Base-by-base conservation (phyloP, 2,113 vertebrate genomes). In the Chlamydotis undulata region DNA sequence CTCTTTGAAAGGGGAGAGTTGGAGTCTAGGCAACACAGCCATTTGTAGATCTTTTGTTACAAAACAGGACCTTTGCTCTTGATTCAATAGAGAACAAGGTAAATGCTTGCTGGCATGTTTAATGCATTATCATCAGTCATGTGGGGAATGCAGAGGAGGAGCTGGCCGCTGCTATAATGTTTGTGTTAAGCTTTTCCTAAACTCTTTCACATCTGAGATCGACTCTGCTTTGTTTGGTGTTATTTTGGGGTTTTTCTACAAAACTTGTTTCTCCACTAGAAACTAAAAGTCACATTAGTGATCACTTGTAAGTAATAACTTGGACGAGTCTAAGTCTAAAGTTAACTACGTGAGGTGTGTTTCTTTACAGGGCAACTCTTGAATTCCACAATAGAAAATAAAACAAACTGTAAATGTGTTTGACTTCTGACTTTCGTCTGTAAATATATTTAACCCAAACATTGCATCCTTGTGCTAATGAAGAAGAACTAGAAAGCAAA, bases 21-120 rank as follows among this genome's bases (percentile, higher is more conserved):
- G n/a, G 57, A 83, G 63, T 49, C 14, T 59, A 71, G 70, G 60
- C 56, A 75, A 60, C 49, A 35, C 43, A 71, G 21, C 14, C 52
- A 22, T n/a, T 76, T 35, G 33, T 63, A 78, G 39, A 26, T 63
- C 15, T 60, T 92, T 47, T 57, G 10, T 78, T 56, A 68, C 24
- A 55, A 90, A 89, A 56, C 33, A 47, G 12, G 29, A 79, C 73
- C 47, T 93, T 93, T 96, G 53, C 67, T 93, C 59, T 90, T 82
- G 35, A 57, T 85, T 83, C 71, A 74, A 9, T 4, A 86, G 59
- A 85, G 63, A 79, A 28, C 17, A 79, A 87, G 69, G 57, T 89
- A 94, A 83, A 74, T 63, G 59, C 64, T 81, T 57, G 26, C n/a
- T 87, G 93, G 39, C 28, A 25, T 78, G 68, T 70, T 91, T 83